Base-by-base conservation (phyloP, 2,888 invertebrate species). In the Auanema sp. region DNA sequence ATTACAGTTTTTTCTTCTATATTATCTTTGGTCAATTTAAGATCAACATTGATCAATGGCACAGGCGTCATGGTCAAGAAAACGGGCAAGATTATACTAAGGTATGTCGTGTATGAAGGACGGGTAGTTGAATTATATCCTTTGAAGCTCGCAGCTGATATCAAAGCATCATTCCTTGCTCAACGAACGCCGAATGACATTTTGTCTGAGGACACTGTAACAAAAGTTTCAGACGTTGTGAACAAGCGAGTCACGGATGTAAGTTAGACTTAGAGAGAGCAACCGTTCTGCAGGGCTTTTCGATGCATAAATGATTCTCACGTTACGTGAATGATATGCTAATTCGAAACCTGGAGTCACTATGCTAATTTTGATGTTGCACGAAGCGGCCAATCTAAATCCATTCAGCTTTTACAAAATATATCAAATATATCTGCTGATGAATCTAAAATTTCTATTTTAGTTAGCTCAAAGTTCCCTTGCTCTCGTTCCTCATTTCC, bases 21-120 rank as follows among this genome's bases (percentile, higher is more conserved):
- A 16, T 47, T 16, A 5, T 47, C 47, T 47, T 47, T 47, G 11
- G 43, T 11, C n/a, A 47, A 47, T 52, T 55, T 24, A 11, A 61
- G 63, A 67, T 76, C 43, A 68, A 78, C 62, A 75, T 80, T 14
- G 80, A 79, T 62, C 79, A 79, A 47, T 79, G 79, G 77, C 60
- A 66, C 21, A 57, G 74, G 5, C 57, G 80, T 11, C 72, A 78
- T 56, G 69, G 67, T 18, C 41, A 61, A 12, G 18, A 12, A 16
- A 69, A 79, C 23, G 66, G 59, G 16, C 57, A 68, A 43, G 69
- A 78, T 49, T 73, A 47, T 18, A 49, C 51, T 14, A 23, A 21
- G 24, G 60, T 64, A 14, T 21, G 50, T 51, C n/a, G n/a, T 42
- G 14, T 14, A 57, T 21, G n/a, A n/a, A n/a, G n/a, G n/a, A n/a